Evolutionary conservation across 2,797 vertebrate species (phyloP).

Genomic region (Syngnathus rostellatus): DNA sequence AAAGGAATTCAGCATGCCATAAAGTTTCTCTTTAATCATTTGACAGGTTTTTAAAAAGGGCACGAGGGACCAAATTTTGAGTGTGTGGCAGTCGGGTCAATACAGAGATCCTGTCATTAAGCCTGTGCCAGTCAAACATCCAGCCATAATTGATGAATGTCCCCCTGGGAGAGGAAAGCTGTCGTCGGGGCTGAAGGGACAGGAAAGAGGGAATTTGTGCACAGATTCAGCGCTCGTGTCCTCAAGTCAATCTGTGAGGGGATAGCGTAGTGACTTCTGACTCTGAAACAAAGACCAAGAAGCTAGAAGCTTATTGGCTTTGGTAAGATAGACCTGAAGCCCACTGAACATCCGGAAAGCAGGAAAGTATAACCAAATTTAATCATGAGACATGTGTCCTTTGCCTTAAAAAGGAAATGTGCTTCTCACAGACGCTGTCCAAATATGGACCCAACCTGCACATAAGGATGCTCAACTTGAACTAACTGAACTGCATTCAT

Average conservation of each 20-base stretch:
- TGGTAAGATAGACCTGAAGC: conserved; percentile 25
- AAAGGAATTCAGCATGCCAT: conserved; percentile 15
- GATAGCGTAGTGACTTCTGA: conserved; percentile 28
- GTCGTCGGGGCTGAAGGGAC: conserved; percentile 48
- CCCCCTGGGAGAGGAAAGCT: conserved; percentile 51
- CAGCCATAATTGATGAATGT: conserved; percentile 70
- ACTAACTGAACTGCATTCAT: conserved; percentile 27
- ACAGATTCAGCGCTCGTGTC: conserved; percentile 26
- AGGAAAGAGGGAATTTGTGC: conserved; percentile 37
- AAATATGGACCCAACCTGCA: conserved; percentile 4
- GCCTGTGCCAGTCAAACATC: conserved; percentile 72
- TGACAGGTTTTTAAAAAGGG: conserved; percentile 57
- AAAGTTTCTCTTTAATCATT: conserved; percentile 46
- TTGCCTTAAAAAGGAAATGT: conserved; percentile 15
- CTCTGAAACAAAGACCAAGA: conserved; percentile 38
- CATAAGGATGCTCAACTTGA: conserved; percentile 12
- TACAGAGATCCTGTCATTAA: conserved; percentile 70
- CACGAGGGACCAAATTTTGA: conserved; percentile 57
- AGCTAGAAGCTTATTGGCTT: conserved; percentile 43
- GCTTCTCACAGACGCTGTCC: conserved; percentile 3
- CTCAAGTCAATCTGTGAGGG: conserved; percentile 33
- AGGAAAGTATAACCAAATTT: background rate
- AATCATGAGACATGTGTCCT: conserved; percentile 8
- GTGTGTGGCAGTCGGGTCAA: conserved; percentile 66
- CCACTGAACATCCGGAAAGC: conserved; percentile 22